These are phyloP conservation scores for Lontra canadensis DNA, from an alignment of 2,113 vertebrate genomes.

Conservation along the genomic window DNA sequence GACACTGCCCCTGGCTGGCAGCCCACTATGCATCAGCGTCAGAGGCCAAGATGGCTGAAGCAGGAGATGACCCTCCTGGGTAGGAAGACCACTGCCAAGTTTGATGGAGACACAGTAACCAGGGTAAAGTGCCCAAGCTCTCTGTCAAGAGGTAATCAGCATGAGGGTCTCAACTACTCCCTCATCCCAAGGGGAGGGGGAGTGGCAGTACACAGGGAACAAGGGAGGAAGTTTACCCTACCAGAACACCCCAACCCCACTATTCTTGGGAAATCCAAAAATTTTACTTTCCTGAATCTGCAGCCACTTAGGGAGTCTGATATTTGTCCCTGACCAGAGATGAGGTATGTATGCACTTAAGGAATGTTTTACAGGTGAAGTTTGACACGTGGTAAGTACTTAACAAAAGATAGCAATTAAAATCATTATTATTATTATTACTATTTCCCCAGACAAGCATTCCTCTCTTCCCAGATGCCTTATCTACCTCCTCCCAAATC, in stretches of 20 bases:
- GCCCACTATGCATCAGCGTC: neutral
- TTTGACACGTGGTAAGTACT: neutral
- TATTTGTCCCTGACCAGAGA: neutral
- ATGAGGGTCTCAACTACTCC: neutral
- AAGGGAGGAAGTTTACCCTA: neutral
- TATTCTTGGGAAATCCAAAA: neutral
- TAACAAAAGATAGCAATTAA: neutral
- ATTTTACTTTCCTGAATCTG: neutral
- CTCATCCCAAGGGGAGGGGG: neutral
- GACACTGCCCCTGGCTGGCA: conserved; percentile 80
- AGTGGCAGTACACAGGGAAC: neutral
- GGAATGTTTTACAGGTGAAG: neutral
- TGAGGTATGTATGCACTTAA: neutral
- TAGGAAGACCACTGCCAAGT: neutral
- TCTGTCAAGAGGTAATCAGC: conserved; percentile 14
- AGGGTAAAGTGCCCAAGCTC: conserved; percentile 60
- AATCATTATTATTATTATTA: neutral
- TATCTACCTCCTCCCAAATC: conserved; percentile 15
- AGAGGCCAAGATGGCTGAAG: neutral
- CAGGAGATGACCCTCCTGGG: conserved; percentile 20
- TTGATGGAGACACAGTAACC: conserved; percentile 54
- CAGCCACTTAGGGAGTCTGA: neutral
- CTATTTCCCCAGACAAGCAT: neutral
- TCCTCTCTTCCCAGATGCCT: conserved; percentile 54
- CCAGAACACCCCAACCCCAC: neutral